Base-by-base conservation (phyloP, 2,797 vertebrate genomes). In the Spizella passerina region DNA sequence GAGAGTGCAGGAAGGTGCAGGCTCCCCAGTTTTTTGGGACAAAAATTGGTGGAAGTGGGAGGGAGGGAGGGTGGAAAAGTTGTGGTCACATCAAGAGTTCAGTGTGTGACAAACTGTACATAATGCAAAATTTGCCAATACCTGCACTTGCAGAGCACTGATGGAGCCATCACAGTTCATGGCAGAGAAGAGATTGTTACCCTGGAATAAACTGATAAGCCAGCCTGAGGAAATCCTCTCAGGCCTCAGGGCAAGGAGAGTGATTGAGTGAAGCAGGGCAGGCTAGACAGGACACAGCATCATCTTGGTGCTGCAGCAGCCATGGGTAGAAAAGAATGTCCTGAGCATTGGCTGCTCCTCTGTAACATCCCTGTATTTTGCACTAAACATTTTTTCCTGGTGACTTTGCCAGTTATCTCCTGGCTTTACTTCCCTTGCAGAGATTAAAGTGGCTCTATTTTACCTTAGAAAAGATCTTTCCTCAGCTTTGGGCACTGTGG, bases 71-170 rank as follows among this genome's bases (percentile, higher is more conserved):
- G 61, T 79, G 70, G 52, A 44, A 32, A 49, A 32, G 50, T 6
- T 0, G 26, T 6, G 10, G 39, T 20, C 22, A 29, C 2, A 10
- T 68, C 75, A 44, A n/a, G n/a, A n/a, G n/a, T n/a, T n/a, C 17
- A 15, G 11, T 41, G 18, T 76, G 39, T 72, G 20, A 46, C 56
- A 49, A 46, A 49, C n/a, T 34, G 60, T 5, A 29, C 10, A 2
- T 21, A 10, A 59, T 52, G 29, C 39, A 57, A 29, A 68, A n/a
- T 64, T 49, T 57, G 32, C 32, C 49, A n/a, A 4, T 27, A 29
- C 29, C 22, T 22, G 20, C 4, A 1, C 29, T 85, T 82, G 21
- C 2, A 3, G n/a, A 49, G 34, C 4, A 6, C 16, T 1, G 3
- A 32, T 10, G 27, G 34, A 81, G 21, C 27, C 7, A 2, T 39